Evolutionary conservation across 2,113 vertebrate genomes (phyloP), one percentile per base, ranked within the genome.

Genomic region (Halichoerus grypus): DNA sequence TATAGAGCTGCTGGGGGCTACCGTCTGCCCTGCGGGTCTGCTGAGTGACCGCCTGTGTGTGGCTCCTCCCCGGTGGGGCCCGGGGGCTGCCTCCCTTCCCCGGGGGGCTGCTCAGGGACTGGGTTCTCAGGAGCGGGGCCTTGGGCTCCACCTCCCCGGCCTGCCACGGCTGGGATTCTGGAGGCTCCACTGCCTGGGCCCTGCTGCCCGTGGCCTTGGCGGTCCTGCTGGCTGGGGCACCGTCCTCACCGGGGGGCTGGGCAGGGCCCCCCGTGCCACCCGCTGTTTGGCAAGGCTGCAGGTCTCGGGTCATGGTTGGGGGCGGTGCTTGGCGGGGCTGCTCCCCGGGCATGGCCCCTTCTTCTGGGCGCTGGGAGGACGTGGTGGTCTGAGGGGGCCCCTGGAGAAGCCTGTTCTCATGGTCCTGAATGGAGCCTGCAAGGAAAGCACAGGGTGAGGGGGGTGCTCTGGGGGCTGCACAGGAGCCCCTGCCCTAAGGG

Each of bases 221-320:
- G 94, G 98, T 98, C 98, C 97, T 98, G 95, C 63, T 83, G 74
- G 93, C 98, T 93, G 94, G 98, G 98, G 79, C 90, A 76, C 96
- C 96, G 39, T 95, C 99, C 98, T 99, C 99, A 97, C 98, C 97
- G 51, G 99, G 98, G 97, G 99, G 98, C 98, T 99, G 99, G 98
- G 98, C 98, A 98, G 98, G 28, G 18, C 31, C 49, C 49, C 49
- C 76, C 5, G 49, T 33, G 18, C 99, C 98, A 84, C 99, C 98
- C 97, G 99, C 98, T 96, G 98, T 98, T 94, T 98, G 99, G 97
- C 98, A 98, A 98, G 98, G 99, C 98, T 99, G 99, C 98, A 98
- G 99, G 98, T 99, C 99, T 99, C 99, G 99, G 97, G 99, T 99
- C 99, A 99, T 99, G 99, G 98, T n/a, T 94, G 51, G 91, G 97